phyloP scores from a whole-genome alignment of 1,140 invertebrate species.

The Macrotrachela quadricornifera region DNA sequence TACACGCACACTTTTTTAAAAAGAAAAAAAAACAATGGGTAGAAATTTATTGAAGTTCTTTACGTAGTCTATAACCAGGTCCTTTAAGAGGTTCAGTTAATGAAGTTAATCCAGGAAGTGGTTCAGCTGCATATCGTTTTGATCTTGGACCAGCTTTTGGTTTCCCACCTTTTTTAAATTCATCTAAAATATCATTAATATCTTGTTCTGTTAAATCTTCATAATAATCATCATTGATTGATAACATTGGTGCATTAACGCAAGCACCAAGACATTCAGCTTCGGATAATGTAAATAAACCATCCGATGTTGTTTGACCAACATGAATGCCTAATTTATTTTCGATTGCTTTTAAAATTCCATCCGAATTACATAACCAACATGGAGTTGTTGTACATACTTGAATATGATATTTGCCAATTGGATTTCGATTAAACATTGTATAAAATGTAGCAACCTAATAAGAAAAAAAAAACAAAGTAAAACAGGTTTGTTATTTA shows the following conservation, averaged over 20 bases:
- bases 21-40: background rate
- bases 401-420: conserved; percentile 86
- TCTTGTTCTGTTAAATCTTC: conserved; percentile 80
- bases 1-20: too few relatives aligned
- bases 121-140: conserved; percentile 74
- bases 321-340: conserved; percentile 56
- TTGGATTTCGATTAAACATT: conserved; percentile 89
- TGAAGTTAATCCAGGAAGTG: conserved; percentile 59
- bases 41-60: conserved; percentile 45
- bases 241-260: conserved; percentile 98
- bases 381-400: conserved; percentile 97
- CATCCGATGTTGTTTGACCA: conserved; percentile 70
- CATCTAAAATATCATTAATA: conserved; percentile 63
- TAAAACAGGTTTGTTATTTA: too few relatives aligned
- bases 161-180: conserved; percentile 60
- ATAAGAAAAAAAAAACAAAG: too few relatives aligned
- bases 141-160: conserved; percentile 73
- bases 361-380: conserved; percentile 80
- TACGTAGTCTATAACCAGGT: conserved; percentile 64
- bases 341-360: conserved; percentile 59
- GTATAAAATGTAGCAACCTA: conserved; percentile 81
- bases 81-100: conserved; percentile 62
- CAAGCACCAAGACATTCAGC: conserved; percentile 97
- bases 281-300: conserved; percentile 74
- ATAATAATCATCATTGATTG: conserved; percentile 92